Evolutionary conservation across 2,797 vertebrate species (phyloP).

Genomic region (Potorous gilbertii): DNA sequence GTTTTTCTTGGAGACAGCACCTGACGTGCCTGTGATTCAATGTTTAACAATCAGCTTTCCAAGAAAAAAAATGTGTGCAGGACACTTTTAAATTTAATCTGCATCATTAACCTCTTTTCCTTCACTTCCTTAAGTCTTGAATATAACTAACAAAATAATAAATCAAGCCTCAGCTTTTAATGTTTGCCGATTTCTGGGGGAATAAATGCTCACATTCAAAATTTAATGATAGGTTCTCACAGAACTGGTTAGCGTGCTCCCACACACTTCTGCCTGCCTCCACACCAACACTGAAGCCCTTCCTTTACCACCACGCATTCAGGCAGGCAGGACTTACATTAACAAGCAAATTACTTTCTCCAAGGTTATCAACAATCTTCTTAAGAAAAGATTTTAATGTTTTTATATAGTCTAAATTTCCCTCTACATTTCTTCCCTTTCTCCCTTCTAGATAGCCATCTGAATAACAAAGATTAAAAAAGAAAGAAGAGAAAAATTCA

Average conservation of each 20-base stretch:
- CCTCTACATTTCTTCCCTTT: not conserved
- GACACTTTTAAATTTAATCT: not conserved
- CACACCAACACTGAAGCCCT: not conserved
- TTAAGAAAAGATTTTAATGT: not conserved
- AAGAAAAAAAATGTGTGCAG: not conserved
- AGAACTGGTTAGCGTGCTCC: not conserved
- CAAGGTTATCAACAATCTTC: not conserved
- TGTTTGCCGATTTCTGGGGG: not conserved
- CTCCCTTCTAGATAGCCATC: not conserved
- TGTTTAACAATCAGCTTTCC: not conserved
- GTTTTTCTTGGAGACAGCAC: not conserved
- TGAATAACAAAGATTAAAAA: not conserved
- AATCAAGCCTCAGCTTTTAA: not conserved
- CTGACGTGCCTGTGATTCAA: not conserved
- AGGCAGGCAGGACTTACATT: not conserved
- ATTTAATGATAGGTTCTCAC: not conserved
- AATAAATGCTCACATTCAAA: not conserved
- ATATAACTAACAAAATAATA: not conserved
- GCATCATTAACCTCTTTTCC: not conserved
- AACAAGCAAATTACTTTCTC: not conserved
- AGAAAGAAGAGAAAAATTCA: not conserved
- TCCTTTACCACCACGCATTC: not conserved
- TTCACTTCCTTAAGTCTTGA: not conserved
- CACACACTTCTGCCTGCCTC: not conserved
- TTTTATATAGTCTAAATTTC: not conserved